These are phyloP conservation scores for Lamellibrachia columna DNA, from an alignment of 2,888 invertebrate species.

Conservation along the genomic window DNA sequence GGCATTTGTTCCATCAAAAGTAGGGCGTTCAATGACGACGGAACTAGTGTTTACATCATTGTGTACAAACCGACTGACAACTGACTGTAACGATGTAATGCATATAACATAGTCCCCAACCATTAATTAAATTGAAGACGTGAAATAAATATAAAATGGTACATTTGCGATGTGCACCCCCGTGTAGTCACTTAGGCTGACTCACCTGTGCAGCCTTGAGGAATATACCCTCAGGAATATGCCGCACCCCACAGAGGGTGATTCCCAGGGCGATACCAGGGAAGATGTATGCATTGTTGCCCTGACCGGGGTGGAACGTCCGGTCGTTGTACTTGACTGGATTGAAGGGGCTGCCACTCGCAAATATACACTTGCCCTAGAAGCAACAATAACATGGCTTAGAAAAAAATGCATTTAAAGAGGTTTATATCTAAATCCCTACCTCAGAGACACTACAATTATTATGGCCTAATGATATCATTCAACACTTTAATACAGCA, in stretches of 20 bases:
- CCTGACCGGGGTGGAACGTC: constrained; percentile 90
- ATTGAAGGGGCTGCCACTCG: constrained; percentile 95
- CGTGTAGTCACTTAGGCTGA: no score
- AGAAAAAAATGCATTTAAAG: background rate
- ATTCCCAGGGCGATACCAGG: constrained; percentile 93
- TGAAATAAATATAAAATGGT: no score
- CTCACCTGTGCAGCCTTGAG: constrained; percentile 87
- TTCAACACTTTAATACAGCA: no score
- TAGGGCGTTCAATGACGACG: no score
- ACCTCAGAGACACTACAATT: background rate
- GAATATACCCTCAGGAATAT: constrained; percentile 93
- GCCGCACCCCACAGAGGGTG: constrained; percentile 90
- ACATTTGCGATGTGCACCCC: no score
- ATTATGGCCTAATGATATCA: background rate
- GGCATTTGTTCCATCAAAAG: no score
- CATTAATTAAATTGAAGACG: no score
- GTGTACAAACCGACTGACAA: no score
- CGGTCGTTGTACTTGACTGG: constrained; percentile 82
- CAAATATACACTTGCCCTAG: constrained; percentile 91
- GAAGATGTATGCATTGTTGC: constrained; percentile 70
- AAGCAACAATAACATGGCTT: background rate
- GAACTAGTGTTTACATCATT: no score
- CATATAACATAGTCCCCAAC: no score
- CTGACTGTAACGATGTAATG: no score
- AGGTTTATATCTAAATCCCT: background rate